phyloP scores from a whole-genome alignment of 2,888 invertebrate species.

The Chromoteleia sp. region DNA sequence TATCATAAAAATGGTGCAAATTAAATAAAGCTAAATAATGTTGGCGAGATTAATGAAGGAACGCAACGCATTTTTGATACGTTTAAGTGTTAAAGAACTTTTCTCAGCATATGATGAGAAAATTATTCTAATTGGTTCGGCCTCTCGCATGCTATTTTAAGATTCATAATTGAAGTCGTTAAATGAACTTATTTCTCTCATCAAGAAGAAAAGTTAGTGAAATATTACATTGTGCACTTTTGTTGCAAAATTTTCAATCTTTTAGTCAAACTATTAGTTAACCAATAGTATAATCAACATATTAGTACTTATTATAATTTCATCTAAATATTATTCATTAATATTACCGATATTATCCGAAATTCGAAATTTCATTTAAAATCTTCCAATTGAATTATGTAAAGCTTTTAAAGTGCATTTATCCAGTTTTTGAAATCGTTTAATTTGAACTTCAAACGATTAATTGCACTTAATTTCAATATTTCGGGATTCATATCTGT shows the following conservation, averaged over 20 bases:
- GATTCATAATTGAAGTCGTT: slow-evolving; percentile 44
- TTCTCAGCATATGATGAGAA: slow-evolving; percentile 22
- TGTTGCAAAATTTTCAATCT: not conserved
- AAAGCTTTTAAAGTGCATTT: no score
- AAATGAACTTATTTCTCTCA: slow-evolving; percentile 40
- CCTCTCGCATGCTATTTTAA: slow-evolving; percentile 43
- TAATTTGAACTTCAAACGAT: no score
- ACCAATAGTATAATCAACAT: no score
- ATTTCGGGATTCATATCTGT: no score
- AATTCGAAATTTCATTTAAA: no score
- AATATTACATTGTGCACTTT: not conserved
- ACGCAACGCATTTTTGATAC: slow-evolving; percentile 15
- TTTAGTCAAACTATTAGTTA: no score
- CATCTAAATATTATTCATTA: no score
- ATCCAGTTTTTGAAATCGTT: no score
- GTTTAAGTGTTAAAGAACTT: slow-evolving; percentile 36
- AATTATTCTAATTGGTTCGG: slow-evolving; percentile 48
- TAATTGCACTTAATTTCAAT: no score
- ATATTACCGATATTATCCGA: no score
- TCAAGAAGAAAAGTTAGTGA: slow-evolving; percentile 14
- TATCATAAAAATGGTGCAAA: not conserved
- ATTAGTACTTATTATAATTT: no score
- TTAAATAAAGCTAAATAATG: slow-evolving; percentile 21
- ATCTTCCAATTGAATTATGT: no score
- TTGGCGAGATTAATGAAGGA: slow-evolving; percentile 8